A percentile compares a stretch with the other conserved stretches of the same genome.
These are phyloP conservation scores for Girardinus metallicus DNA, from an alignment of 2,797 vertebrate genomes.

Conservation along the genomic window DNA sequence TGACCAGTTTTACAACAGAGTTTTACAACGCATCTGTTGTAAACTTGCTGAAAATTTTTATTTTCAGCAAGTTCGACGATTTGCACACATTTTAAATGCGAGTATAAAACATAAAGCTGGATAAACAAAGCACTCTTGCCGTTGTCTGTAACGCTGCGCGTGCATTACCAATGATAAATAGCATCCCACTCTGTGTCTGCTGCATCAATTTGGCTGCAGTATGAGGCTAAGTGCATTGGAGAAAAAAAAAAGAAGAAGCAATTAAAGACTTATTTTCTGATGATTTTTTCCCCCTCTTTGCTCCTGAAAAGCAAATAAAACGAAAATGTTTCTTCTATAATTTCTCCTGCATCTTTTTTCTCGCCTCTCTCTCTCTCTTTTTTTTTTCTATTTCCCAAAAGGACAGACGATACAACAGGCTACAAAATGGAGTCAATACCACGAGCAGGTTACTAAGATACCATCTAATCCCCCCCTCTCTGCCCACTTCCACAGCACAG, in stretches of 20 bases:
- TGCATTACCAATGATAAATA: not conserved
- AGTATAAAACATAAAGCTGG: not conserved
- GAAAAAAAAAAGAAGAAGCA: not conserved
- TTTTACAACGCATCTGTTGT: no score
- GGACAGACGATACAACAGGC: conserved; percentile 12
- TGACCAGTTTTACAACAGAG: no score
- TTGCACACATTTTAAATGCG: not conserved
- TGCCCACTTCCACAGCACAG: conserved; percentile 1
- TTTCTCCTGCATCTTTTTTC: not conserved
- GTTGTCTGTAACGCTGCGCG: not conserved
- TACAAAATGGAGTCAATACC: conserved; percentile 54
- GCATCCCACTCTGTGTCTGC: not conserved
- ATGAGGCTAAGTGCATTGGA: not conserved
- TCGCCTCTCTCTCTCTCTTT: not conserved
- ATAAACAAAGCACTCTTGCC: not conserved
- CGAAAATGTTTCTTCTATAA: conserved; percentile 7
- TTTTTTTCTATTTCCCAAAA: not conserved
- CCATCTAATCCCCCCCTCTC: conserved; percentile 22
- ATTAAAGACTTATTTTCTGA: not conserved
- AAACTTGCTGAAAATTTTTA: not conserved
- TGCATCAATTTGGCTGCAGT: not conserved
- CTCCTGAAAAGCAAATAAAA: conserved; percentile 8
- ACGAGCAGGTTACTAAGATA: conserved; percentile 50
- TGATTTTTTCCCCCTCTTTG: not conserved
- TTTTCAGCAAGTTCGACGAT: not conserved